phyloP scores from a whole-genome alignment of 2,113 vertebrate species.

The Campylomormyrus tamandua region DNA sequence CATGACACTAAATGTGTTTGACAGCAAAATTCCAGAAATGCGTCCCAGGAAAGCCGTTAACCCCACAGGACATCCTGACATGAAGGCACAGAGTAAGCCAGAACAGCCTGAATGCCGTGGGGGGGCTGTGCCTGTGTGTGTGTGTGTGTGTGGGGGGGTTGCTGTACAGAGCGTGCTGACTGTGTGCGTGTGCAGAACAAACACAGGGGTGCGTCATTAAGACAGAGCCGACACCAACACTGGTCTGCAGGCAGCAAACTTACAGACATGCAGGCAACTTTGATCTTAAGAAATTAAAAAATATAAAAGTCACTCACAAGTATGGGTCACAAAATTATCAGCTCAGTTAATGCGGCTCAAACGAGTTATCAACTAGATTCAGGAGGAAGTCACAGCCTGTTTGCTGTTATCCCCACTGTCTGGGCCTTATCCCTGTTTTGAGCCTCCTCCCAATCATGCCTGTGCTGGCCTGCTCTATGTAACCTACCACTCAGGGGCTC shows the following conservation, averaged over 20 bases:
- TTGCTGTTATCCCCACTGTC: slow-evolving; percentile 10
- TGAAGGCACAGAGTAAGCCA: neutral
- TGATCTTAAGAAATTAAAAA: neutral
- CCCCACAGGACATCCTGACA: neutral
- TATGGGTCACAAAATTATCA: neutral
- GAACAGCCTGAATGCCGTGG: neutral
- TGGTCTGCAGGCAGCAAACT: neutral
- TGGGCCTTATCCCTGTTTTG: slow-evolving; percentile 18
- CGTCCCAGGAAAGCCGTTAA: neutral
- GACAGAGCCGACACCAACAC: neutral
- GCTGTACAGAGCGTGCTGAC: neutral
- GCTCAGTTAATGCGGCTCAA: neutral
- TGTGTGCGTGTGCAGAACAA: neutral
- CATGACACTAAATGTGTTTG: neutral
- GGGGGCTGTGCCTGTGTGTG: neutral
- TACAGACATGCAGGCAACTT: neutral
- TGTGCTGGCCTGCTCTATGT: neutral
- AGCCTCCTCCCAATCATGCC: neutral
- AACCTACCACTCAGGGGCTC: neutral
- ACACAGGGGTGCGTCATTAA: neutral
- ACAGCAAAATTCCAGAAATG: neutral
- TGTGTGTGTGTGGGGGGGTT: neutral
- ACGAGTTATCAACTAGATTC: neutral
- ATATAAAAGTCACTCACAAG: neutral
- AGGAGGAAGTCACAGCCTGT: neutral